phyloP scores from a whole-genome alignment of 2,797 vertebrate species.

The Manis crassicaudata region DNA sequence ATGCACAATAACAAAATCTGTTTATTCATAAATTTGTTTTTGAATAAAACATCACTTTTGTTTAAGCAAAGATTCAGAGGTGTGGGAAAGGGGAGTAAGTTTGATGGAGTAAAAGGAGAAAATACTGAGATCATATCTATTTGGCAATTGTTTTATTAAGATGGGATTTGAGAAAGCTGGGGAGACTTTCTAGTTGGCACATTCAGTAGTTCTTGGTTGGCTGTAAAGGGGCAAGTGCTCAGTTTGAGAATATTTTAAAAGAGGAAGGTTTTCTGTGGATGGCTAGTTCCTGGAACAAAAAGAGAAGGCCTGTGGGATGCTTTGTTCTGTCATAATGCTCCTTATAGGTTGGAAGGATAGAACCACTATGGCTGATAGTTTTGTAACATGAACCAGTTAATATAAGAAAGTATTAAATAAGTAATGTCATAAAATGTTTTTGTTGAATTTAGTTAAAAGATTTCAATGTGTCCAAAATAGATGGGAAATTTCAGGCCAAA shows the following conservation, averaged over 20 bases:
- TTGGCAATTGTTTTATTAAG: not conserved
- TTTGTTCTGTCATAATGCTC: not conserved
- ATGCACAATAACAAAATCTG: not conserved
- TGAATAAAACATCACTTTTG: not conserved
- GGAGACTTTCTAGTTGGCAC: not conserved
- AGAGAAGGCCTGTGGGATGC: no score
- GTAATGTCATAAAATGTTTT: not conserved
- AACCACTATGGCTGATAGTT: accelerated
- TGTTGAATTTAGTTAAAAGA: not conserved
- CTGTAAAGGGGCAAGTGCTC: not conserved
- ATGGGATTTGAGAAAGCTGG: not conserved
- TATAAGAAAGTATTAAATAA: not conserved
- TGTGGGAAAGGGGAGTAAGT: not conserved
- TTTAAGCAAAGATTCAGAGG: not conserved
- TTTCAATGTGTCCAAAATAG: not conserved
- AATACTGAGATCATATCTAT: not conserved
- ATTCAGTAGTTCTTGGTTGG: not conserved
- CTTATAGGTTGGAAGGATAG: not conserved
- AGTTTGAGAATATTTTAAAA: not conserved
- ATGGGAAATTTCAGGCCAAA: not conserved
- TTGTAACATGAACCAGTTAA: not conserved
- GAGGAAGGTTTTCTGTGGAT: not conserved
- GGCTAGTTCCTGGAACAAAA: not conserved
- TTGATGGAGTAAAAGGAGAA: not conserved
- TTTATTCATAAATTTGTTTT: not conserved